Evolutionary conservation across 1,140 invertebrate species (phyloP).

Genomic region (Octopus bimaculoides): DNA sequence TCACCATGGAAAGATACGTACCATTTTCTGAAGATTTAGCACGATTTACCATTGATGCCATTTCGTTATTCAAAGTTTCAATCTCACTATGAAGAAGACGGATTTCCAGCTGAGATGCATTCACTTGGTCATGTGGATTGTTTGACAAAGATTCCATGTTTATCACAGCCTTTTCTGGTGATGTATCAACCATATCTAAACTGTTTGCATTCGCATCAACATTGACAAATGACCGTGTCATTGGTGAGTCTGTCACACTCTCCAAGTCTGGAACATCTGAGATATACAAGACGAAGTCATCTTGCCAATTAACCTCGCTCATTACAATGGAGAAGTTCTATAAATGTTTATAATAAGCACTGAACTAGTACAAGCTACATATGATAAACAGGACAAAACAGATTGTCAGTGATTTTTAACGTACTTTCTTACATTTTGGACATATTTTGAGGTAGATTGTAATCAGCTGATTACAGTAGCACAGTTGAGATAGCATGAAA

Average conservation of each 20-base stretch:
- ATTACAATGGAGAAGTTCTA: too few relatives aligned
- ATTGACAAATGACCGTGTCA: background rate
- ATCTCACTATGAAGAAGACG: slow-evolving; percentile 63
- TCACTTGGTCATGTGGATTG: slow-evolving; percentile 41
- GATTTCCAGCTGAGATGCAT: slow-evolving; percentile 56
- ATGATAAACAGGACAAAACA: too few relatives aligned
- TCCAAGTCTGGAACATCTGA: background rate
- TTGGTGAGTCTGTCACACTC: background rate
- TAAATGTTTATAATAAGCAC: too few relatives aligned
- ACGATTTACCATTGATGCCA: slow-evolving; percentile 60
- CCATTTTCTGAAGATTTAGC: slow-evolving; percentile 62
- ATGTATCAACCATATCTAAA: background rate
- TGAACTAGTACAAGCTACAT: too few relatives aligned
- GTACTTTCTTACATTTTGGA: too few relatives aligned
- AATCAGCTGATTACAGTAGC: too few relatives aligned
- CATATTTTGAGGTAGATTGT: too few relatives aligned
- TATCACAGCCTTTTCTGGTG: slow-evolving; percentile 33
- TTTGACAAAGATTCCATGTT: slow-evolving; percentile 38
- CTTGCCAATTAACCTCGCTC: too few relatives aligned
- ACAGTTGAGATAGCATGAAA: too few relatives aligned
- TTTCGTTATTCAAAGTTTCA: slow-evolving; percentile 62
- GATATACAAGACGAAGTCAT: too few relatives aligned
- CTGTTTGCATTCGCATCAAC: background rate
- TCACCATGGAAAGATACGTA: slow-evolving; percentile 28
- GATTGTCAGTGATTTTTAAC: too few relatives aligned